phyloP scores from a whole-genome alignment of 2,888 invertebrate genomes.

The Heliothis peltigera region DNA sequence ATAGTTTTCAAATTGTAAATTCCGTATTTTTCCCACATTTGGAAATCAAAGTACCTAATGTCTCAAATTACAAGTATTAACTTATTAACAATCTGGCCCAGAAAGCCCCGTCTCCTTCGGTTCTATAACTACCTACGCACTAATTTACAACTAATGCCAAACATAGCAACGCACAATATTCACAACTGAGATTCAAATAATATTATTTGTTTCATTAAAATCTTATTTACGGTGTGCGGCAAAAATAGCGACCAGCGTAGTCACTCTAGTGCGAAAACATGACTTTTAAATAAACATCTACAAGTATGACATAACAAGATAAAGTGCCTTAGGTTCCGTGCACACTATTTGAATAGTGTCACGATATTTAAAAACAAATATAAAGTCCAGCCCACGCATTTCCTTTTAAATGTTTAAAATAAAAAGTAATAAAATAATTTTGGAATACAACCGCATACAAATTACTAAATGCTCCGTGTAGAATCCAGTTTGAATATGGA shows the following conservation, averaged over 20 bases:
- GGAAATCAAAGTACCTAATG: too few relatives aligned
- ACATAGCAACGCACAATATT: constrained; percentile 3
- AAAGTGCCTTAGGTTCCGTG: not conserved
- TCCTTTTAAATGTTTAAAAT: constrained; percentile 1
- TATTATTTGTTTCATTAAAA: constrained; percentile 28
- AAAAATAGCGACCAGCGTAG: constrained; percentile 24
- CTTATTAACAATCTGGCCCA: too few relatives aligned
- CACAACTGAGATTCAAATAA: constrained; percentile 10
- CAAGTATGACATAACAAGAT: not conserved
- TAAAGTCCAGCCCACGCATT: constrained; percentile 1
- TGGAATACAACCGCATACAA: not conserved
- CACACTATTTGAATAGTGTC: not conserved
- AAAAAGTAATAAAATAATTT: constrained; percentile 17
- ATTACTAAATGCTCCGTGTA: not conserved
- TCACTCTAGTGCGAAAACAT: not conserved
- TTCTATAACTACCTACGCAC: too few relatives aligned
- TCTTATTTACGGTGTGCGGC: constrained; percentile 12
- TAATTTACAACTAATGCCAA: constrained; percentile 19
- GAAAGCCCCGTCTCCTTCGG: too few relatives aligned
- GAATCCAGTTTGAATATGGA: not conserved
- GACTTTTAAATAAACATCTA: not conserved
- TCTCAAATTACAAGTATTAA: too few relatives aligned
- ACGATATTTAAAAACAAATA: not conserved
- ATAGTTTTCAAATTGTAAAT: too few relatives aligned
- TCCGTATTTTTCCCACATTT: too few relatives aligned